phyloP scores from a whole-genome alignment of 2,797 vertebrate species.

The Chrysocyon brachyurus region DNA sequence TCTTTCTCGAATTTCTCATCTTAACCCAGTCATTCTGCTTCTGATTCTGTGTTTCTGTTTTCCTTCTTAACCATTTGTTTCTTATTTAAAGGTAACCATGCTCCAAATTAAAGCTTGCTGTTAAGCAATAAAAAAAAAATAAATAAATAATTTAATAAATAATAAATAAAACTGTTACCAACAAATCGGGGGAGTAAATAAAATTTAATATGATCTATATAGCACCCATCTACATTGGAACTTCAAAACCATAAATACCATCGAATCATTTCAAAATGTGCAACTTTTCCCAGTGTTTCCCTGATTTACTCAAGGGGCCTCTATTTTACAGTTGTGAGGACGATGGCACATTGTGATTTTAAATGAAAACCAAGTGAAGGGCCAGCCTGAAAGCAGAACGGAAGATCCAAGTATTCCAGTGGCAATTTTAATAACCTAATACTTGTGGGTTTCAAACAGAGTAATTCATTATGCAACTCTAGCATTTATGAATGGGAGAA shows the following conservation, averaged over 20 bases:
- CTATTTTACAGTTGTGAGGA: neutral
- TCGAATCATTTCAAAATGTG: neutral
- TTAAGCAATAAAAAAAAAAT: neutral
- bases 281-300: neutral
- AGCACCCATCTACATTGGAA: neutral
- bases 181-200: neutral
- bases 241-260: neutral
- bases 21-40: neutral
- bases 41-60: neutral
- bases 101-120: neutral
- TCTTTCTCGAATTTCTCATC: neutral
- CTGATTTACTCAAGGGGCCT: neutral
- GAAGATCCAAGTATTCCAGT: neutral
- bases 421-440: neutral
- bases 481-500: constrained; percentile 39
- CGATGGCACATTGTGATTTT: neutral
- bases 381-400: neutral
- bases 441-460: neutral
- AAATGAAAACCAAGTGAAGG: neutral
- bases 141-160: neutral
- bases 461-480: neutral
- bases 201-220: neutral
- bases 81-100: neutral
- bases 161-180: no score
- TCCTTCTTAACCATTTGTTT: neutral